A percentile compares a stretch with the other conserved stretches of the same genome.
These are phyloP conservation scores for Neopelma chrysocephalum DNA, from an alignment of 2,797 vertebrate species.

Conservation along the genomic window DNA sequence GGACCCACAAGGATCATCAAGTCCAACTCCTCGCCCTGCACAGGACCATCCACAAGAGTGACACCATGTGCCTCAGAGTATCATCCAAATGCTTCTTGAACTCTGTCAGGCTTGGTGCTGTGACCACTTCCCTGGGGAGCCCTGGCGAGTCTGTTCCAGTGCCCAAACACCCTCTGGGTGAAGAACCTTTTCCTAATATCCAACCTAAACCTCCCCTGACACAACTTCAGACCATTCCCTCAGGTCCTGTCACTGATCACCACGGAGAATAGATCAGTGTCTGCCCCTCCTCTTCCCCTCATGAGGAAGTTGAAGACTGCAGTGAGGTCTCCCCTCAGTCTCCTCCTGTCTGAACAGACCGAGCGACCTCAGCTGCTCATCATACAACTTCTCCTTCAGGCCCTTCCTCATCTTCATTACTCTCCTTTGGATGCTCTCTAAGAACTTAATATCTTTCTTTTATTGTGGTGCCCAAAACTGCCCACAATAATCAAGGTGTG, in stretches of 20 bases:
- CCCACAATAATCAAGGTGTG: neutral
- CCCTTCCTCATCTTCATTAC: neutral
- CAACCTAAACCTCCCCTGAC: neutral
- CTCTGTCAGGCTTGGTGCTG: neutral
- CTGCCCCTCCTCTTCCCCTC: neutral
- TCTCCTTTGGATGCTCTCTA: neutral
- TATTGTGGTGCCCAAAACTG: too few relatives aligned
- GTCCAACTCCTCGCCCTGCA: neutral
- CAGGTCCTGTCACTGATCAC: neutral
- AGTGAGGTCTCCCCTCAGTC: neutral
- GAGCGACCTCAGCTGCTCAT: neutral
- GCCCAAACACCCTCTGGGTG: neutral
- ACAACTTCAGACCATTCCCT: neutral
- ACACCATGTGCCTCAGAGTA: too few relatives aligned
- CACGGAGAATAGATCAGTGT: neutral
- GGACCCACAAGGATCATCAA: neutral
- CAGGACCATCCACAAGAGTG: neutral
- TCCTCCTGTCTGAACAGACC: neutral
- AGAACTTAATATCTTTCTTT: neutral
- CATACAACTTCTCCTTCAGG: neutral
- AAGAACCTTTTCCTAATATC: neutral
- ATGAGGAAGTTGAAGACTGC: neutral
- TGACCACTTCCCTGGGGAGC: neutral
- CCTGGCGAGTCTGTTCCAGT: neutral
- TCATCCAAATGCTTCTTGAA: neutral